Evolutionary conservation across 2,888 invertebrate genomes (phyloP).

Genomic region (Tetanocera ferruginea): DNA sequence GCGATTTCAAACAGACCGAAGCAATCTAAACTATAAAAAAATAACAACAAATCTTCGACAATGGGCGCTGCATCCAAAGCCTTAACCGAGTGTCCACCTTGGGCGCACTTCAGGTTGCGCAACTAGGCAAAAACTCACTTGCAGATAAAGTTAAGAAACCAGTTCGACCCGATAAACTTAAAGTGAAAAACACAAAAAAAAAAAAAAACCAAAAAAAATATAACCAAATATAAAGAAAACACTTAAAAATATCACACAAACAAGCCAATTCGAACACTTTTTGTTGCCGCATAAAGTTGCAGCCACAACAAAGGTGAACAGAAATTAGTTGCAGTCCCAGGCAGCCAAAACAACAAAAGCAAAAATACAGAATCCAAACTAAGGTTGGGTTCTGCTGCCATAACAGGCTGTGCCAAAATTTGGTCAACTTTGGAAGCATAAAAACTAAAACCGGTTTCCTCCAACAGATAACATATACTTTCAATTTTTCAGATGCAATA

Average conservation of each 20-base stretch:
- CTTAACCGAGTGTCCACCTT: neutral
- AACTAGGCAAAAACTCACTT: neutral
- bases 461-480: constrained; percentile 8
- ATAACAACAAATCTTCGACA: neutral
- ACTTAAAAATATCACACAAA: constrained; percentile 15
- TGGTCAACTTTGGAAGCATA: constrained; percentile 9
- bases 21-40: too few relatives aligned
- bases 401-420: neutral
- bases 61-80: neutral
- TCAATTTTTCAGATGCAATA: constrained; percentile 20
- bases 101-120: neutral
- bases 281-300: neutral
- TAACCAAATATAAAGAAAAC: neutral
- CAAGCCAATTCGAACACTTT: neutral
- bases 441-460: constrained; percentile 13
- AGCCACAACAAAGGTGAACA: constrained; percentile 37
- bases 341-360: neutral
- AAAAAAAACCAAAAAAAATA: neutral
- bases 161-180: constrained; percentile 15
- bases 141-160: neutral
- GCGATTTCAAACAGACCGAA: too few relatives aligned
- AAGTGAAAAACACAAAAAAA: neutral
- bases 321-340: constrained; percentile 37
- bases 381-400: constrained; percentile 40
- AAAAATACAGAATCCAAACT: constrained; percentile 20